Evolutionary conservation across 92 coral and sea anemone species (phyloP).

Genomic region (Virgularia gustaviana): DNA sequence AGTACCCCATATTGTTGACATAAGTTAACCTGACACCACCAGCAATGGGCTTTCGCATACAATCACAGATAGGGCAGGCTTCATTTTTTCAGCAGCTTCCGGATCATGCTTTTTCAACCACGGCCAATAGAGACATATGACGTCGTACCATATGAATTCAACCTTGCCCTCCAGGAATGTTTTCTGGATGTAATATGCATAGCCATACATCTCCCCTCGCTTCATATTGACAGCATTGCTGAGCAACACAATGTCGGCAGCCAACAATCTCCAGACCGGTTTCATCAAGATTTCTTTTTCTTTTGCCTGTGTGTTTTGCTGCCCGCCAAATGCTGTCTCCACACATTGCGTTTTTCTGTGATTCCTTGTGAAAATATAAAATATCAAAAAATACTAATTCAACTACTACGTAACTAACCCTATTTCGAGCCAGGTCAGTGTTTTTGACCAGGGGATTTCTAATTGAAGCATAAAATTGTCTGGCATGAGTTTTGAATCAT

Average conservation of each 20-base stretch:
- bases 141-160: slow-evolving; percentile 38
- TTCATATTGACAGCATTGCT: slow-evolving; percentile 39
- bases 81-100: slow-evolving; percentile 15
- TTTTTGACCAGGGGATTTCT: no score
- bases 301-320: slow-evolving; percentile 37
- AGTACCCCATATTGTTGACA: neutral
- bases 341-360: slow-evolving; percentile 27
- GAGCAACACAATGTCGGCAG: slow-evolving; percentile 41
- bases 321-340: slow-evolving; percentile 47
- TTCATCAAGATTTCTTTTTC: slow-evolving; percentile 43
- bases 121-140: slow-evolving; percentile 47
- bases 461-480: no score
- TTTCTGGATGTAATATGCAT: slow-evolving; percentile 47
- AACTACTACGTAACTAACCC: no score
- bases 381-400: no score
- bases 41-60: slow-evolving; percentile 50
- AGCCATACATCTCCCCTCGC: slow-evolving; percentile 43
- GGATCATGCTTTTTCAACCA: slow-evolving; percentile 42
- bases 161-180: neutral
- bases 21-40: slow-evolving; percentile 37
- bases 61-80: slow-evolving; percentile 41
- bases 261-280: slow-evolving; percentile 42
- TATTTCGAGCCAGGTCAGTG: no score
- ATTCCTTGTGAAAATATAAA: no score
- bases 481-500: no score